Evolutionary conservation across 2,113 vertebrate genomes (phyloP).

Genomic region (Pelvicachromis taeniatus): DNA sequence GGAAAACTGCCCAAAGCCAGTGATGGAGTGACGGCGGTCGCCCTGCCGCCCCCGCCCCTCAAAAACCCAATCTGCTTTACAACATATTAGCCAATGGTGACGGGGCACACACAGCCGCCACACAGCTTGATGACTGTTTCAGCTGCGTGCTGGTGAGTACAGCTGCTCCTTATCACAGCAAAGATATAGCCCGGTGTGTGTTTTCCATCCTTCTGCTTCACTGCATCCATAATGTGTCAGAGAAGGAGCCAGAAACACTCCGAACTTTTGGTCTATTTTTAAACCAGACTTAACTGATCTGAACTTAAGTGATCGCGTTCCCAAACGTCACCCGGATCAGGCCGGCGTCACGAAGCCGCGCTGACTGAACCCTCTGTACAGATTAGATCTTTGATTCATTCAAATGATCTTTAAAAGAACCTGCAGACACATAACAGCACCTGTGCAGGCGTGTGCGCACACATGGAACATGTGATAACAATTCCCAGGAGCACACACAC

Average conservation of each 20-base stretch:
- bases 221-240: background rate
- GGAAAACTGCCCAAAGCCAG: background rate
- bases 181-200: background rate
- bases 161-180: background rate
- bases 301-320: fast-evolving
- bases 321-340: background rate
- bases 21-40: background rate
- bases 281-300: background rate
- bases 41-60: background rate
- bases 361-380: background rate
- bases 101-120: background rate
- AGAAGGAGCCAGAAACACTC: background rate
- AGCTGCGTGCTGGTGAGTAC: background rate
- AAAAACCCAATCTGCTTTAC: background rate
- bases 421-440: background rate
- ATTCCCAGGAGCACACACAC: background rate
- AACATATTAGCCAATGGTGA: background rate
- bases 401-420: background rate
- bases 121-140: background rate
- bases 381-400: background rate
- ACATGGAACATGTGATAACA: background rate
- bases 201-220: background rate
- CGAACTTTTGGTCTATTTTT: background rate
- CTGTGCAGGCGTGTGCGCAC: background rate
- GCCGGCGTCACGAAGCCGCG: background rate